A percentile compares a stretch with the other conserved stretches of the same genome.
Conservation (phyloP, 2,113 vertebrate species). For the Dromiciops gliroides region DNA sequence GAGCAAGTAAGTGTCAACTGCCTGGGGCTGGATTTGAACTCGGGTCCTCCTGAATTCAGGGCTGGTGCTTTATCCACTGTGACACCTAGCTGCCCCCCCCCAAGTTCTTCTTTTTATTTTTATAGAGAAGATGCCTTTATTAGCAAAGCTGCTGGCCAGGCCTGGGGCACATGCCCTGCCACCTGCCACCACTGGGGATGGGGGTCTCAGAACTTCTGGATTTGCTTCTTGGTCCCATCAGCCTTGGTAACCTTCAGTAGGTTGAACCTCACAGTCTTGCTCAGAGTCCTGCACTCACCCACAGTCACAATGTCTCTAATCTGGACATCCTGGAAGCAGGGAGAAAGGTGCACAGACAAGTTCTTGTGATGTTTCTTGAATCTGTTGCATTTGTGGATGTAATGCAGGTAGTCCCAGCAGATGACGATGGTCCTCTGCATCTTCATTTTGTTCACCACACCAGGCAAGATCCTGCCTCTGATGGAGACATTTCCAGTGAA, state of each 20-base stretch:
- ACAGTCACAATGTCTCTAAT: constrained; percentile 93
- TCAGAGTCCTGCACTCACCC: constrained; percentile 94
- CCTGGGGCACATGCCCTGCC: too few relatives aligned
- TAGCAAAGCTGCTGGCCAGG: background rate
- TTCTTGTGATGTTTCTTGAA: constrained; percentile 99
- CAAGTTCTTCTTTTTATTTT: too few relatives aligned
- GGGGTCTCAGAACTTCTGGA: constrained; percentile 74
- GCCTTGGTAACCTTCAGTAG: constrained; percentile 98
- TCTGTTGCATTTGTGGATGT: constrained; percentile 99
- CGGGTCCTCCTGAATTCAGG: too few relatives aligned
- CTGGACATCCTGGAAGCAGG: constrained; percentile 95
- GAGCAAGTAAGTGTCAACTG: too few relatives aligned
- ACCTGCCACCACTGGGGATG: accelerated
- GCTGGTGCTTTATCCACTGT: too few relatives aligned
- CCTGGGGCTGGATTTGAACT: too few relatives aligned
- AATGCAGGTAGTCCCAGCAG: constrained; percentile 96
- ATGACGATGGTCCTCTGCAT: constrained; percentile 99
- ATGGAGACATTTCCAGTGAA: constrained; percentile 98
- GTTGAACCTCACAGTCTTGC: constrained; percentile 95
- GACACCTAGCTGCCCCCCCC: too few relatives aligned
- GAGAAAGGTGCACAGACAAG: constrained; percentile 96
- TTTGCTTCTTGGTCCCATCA: constrained; percentile 93
- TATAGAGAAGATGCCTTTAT: background rate
- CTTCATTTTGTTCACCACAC: constrained; percentile 99
- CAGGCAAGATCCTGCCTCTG: constrained; percentile 95